Conservation (phyloP, 2,888 invertebrate genomes). For the Anoplius nigerrimus region DNA sequence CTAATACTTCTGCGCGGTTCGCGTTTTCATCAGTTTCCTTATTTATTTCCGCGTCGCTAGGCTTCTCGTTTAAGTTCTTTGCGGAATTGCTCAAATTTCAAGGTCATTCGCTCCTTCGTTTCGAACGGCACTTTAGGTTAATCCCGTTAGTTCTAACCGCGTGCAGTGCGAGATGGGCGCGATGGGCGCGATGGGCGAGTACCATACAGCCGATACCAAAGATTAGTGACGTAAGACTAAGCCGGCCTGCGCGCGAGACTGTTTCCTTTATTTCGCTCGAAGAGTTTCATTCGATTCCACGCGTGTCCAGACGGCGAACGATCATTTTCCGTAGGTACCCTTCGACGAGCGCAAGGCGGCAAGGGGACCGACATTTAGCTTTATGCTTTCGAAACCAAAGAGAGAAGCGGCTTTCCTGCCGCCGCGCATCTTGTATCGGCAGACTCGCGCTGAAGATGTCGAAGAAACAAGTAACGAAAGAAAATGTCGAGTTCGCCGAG, state of each 20-base stretch:
- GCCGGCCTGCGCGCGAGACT: conserved; percentile 64
- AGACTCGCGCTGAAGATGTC: neutral
- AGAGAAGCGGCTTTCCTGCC: conserved; percentile 25
- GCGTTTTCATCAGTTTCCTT: no score
- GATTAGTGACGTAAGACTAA: conserved; percentile 67
- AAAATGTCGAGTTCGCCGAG: neutral
- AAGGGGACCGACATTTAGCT: conserved; percentile 29
- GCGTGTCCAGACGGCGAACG: neutral
- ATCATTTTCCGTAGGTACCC: neutral
- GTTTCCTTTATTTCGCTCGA: no score
- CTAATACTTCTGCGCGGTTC: neutral
- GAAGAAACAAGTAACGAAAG: neutral
- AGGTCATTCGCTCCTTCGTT: neutral
- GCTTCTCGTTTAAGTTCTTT: no score
- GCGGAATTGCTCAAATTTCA: no score
- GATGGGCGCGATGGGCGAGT: conserved; percentile 41
- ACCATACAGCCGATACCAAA: conserved; percentile 74
- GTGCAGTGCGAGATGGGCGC: no score
- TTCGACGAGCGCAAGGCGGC: neutral
- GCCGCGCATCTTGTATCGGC: neutral
- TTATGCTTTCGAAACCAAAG: conserved; percentile 55
- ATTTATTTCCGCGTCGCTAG: no score
- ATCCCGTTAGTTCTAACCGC: no score
- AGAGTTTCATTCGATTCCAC: neutral
- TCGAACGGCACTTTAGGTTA: neutral